These are phyloP conservation scores for Musca vetustissima DNA, from an alignment of 1,140 invertebrate genomes.

Conservation along the genomic window DNA sequence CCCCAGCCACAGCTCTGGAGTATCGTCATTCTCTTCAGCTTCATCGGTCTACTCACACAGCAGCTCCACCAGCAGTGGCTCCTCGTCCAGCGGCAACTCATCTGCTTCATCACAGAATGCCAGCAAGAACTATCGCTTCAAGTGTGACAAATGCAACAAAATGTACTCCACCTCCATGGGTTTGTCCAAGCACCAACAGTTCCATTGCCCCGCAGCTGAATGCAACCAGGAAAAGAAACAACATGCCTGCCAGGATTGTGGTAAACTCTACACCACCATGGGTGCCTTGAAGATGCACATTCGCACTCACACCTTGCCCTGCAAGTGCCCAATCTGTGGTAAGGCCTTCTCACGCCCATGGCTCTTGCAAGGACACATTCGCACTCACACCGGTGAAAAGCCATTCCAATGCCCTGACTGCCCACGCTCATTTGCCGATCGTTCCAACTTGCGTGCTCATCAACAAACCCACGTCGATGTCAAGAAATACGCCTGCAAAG, in stretches of 20 bases:
- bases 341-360: constrained; percentile 97
- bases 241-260: constrained; percentile 60
- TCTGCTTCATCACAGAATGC: constrained; percentile 24
- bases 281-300: constrained; percentile 72
- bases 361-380: constrained; percentile 92
- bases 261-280: constrained; percentile 60
- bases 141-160: constrained; percentile 90
- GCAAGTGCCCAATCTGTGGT: constrained; percentile 94
- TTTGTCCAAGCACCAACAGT: constrained; percentile 92
- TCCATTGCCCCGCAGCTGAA: constrained; percentile 77
- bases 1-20: constrained; percentile 21
- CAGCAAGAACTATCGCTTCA: constrained; percentile 68
- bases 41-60: constrained; percentile 25
- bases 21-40: constrained; percentile 17
- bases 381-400: constrained; percentile 88
- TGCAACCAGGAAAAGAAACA: constrained; percentile 59
- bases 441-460: constrained; percentile 75
- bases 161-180: constrained; percentile 95
- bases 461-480: constrained; percentile 65
- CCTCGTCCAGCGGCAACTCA: neutral
- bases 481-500: constrained; percentile 59
- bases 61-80: constrained; percentile 29
- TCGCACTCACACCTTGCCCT: constrained; percentile 83
- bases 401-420: constrained; percentile 95
- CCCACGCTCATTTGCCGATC: constrained; percentile 92